These are phyloP conservation scores for Patiria pectinifera DNA, from an alignment of 53 echinoderm and acorn worm genomes.

Conservation along the genomic window DNA sequence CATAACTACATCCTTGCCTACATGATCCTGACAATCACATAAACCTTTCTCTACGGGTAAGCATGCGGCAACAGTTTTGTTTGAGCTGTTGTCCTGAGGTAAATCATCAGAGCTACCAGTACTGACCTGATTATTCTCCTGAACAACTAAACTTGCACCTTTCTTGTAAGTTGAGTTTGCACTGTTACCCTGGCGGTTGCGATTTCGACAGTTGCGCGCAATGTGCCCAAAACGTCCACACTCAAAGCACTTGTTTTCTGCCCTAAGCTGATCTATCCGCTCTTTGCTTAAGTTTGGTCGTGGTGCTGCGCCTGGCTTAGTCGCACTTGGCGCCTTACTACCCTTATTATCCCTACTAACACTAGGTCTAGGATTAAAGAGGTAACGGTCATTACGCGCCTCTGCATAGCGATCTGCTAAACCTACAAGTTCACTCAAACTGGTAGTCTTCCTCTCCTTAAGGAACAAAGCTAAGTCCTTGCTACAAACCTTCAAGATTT, in stretches of 20 bases:
- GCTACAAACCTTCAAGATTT: constrained; percentile 33
- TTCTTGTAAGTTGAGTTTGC: neutral
- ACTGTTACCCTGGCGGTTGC: neutral
- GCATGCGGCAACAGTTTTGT: constrained; percentile 31
- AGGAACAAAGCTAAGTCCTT: constrained; percentile 35
- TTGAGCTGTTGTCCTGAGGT: neutral
- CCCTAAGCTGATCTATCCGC: neutral
- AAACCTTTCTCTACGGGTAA: neutral
- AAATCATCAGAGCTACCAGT: neutral
- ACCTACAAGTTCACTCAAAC: constrained; percentile 17
- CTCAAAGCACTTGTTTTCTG: neutral
- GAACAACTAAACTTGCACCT: constrained; percentile 16
- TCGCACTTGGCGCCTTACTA: neutral
- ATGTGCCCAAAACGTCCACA: constrained; percentile 24
- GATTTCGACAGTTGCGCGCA: constrained; percentile 21
- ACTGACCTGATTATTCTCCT: neutral
- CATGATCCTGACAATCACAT: constrained; percentile 1
- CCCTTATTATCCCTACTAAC: neutral
- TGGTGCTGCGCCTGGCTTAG: neutral
- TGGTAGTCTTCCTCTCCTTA: constrained; percentile 57
- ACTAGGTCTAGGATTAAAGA: neutral
- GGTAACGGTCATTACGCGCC: constrained; percentile 45
- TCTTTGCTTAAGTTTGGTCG: neutral
- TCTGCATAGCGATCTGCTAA: constrained; percentile 74
- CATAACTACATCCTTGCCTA: constrained; percentile 2